These are phyloP conservation scores for Eurystomus gularis DNA, from an alignment of 2,113 vertebrate genomes.

Conservation along the genomic window DNA sequence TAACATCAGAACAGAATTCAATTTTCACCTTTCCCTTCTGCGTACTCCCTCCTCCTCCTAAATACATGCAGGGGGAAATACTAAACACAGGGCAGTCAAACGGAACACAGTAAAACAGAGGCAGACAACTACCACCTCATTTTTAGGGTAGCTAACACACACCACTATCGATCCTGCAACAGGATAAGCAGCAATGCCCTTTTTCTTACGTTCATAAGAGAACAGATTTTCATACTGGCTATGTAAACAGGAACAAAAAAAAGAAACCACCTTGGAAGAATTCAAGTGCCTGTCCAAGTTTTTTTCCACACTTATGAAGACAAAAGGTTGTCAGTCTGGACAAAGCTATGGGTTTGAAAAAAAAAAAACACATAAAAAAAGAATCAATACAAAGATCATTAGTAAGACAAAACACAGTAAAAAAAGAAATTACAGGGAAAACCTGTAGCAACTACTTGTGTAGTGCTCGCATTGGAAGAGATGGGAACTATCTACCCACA, in stretches of 20 bases:
- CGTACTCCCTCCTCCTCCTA: not conserved
- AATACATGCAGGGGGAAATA: not conserved
- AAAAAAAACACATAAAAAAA: not conserved
- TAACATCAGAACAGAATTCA: not conserved
- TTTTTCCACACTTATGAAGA: not conserved
- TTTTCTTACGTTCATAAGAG: not conserved
- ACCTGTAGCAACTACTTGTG: not conserved
- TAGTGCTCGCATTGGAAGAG: fast-evolving
- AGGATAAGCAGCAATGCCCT: not conserved
- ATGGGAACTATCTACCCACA: not conserved
- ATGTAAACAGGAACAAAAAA: not conserved
- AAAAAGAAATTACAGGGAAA: not conserved
- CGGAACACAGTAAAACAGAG: not conserved
- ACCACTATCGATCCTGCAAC: not conserved
- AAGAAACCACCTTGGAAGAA: not conserved
- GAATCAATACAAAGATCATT: not conserved
- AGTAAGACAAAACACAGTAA: not conserved
- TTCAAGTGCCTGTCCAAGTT: not conserved
- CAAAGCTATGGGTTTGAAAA: not conserved
- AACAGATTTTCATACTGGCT: not conserved
- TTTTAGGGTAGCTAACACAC: not conserved
- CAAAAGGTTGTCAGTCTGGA: not conserved
- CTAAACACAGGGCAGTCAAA: not conserved
- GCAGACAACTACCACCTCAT: not conserved
- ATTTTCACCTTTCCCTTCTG: not conserved